phyloP scores from a whole-genome alignment of 2,113 vertebrate genomes.

The Shinisaurus crocodilurus region DNA sequence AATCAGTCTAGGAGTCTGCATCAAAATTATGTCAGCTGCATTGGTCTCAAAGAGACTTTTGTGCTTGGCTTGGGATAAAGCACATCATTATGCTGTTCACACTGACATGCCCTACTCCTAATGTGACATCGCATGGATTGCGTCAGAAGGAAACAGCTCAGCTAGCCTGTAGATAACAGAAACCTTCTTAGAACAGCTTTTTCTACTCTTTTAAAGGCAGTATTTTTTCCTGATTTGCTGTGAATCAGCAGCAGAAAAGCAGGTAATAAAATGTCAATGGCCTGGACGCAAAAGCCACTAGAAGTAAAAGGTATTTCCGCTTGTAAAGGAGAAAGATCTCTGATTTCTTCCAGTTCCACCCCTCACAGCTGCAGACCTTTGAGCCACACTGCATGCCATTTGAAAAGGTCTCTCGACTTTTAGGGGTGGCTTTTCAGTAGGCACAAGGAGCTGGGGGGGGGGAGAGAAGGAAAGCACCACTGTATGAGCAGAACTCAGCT shows the following conservation, averaged over 20 bases:
- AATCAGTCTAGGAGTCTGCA: constrained; percentile 18
- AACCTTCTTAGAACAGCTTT: not conserved
- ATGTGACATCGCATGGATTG: not conserved
- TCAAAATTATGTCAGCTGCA: constrained; percentile 36
- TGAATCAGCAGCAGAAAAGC: not conserved
- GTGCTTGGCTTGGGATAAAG: constrained; percentile 9
- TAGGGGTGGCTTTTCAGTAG: not conserved
- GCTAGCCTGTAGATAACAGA: not conserved
- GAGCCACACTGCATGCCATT: not conserved
- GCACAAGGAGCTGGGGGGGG: not conserved
- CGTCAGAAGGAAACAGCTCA: not conserved
- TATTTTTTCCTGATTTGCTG: not conserved
- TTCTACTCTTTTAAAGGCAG: not conserved
- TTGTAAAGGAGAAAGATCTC: not conserved
- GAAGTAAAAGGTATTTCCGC: not conserved
- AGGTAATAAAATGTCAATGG: not conserved
- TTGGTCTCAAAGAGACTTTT: constrained; percentile 29
- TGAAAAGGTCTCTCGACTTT: not conserved
- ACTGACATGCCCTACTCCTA: constrained; percentile 18
- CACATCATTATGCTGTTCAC: constrained; percentile 18
- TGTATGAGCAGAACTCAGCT: not conserved
- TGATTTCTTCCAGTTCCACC: not conserved
- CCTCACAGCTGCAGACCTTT: not conserved
- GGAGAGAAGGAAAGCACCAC: not conserved
- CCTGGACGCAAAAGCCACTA: not conserved